Evolutionary conservation across 2,113 vertebrate genomes (phyloP), one percentile per base, ranked within the genome.

Genomic region (Uropsilus gracilis): DNA sequence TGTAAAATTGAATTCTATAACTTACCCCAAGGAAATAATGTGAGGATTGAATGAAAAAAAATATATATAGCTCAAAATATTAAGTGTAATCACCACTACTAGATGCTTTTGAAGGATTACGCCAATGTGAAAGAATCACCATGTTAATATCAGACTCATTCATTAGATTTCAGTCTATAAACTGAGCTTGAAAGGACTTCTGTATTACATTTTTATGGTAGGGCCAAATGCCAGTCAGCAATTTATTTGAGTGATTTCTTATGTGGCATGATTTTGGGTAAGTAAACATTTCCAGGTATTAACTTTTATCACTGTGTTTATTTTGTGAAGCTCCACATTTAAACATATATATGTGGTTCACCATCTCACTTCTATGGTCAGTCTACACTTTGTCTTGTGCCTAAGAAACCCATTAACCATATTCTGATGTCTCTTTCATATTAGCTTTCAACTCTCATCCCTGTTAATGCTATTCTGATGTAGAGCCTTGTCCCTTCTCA

Each of bases 41-140:
- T 63, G 66, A 86, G 82, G 32, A 44, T 22, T 71, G 61, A 93
- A 71, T 50, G 44, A 83, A 11, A 95, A 57, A 91, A 86, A 59
- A 12, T 14, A 93, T 5, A 13, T 42, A 28, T 13, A 13, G n/a
- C 30, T 84, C 63, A 88, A 75, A 87, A 85, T 75, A 61, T 53
- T 53, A 92, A 64, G 18, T 63, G 34, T n/a, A 39, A 22, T 72
- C 16, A 82, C 63, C 28, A 80, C 53, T 80, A 63, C 37, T 46
- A 46, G 68, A n/a, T 89, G 46, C 13, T 61, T 88, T 81, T 63
- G 42, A 63, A 17, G 17, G 12, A 30, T 46, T 90, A 75, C 3
- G 9, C 18, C 30, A 30, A 6, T 39, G 24, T 46, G 8, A 78
- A 12, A 69, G 11, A 75, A 76, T 91, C 90, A 9, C 39, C 78